Evolutionary conservation across 1,140 invertebrate genomes (phyloP).

Genomic region (Lepidotrigona ventralis): DNA sequence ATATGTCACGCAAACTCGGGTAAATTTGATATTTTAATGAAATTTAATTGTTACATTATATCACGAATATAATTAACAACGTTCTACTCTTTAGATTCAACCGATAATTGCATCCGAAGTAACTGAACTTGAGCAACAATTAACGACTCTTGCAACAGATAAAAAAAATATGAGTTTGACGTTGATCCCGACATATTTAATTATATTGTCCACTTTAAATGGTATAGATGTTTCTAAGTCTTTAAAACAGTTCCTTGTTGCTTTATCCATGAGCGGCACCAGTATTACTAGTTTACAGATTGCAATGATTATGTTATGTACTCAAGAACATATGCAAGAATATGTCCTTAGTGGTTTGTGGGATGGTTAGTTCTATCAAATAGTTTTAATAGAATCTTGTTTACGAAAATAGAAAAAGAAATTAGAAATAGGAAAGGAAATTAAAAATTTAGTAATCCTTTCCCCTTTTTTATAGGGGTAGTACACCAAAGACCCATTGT

Average conservation of each 20-base stretch:
- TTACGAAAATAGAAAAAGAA: too few relatives aligned
- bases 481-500: slow-evolving; percentile 84
- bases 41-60: neutral
- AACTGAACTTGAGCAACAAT: slow-evolving; percentile 67
- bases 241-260: slow-evolving; percentile 74
- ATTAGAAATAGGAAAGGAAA: too few relatives aligned
- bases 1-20: slow-evolving; percentile 69
- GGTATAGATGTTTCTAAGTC: slow-evolving; percentile 68
- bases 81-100: slow-evolving; percentile 66
- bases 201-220: slow-evolving; percentile 72
- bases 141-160: slow-evolving; percentile 63
- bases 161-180: slow-evolving; percentile 64
- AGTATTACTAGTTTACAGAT: slow-evolving; percentile 80
- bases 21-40: slow-evolving; percentile 43
- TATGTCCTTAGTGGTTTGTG: slow-evolving; percentile 84
- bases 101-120: slow-evolving; percentile 68
- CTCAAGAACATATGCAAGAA: slow-evolving; percentile 80
- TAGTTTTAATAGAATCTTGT: neutral
- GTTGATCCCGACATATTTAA: slow-evolving; percentile 73
- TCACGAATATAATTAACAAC: neutral
- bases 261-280: slow-evolving; percentile 74
- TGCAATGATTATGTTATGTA: slow-evolving; percentile 81
- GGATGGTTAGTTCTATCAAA: slow-evolving; percentile 80
- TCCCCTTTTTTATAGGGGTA: slow-evolving; percentile 78
- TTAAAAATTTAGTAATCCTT: slow-evolving; percentile 12